These are phyloP conservation scores for Bacillus rossius DNA, from an alignment of 1,140 invertebrate genomes.

Conservation along the genomic window DNA sequence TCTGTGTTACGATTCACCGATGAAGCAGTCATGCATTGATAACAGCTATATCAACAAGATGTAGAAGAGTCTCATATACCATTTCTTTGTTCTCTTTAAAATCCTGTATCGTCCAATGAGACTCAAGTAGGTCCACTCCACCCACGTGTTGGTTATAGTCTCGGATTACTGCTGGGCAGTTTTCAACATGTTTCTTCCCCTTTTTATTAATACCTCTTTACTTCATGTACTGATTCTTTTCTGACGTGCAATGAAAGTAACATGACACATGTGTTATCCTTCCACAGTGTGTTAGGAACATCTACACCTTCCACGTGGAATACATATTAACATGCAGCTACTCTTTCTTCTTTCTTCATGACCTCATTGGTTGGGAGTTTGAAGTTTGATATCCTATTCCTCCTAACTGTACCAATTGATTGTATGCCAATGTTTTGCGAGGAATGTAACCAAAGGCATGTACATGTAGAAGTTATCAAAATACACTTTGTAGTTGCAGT, in stretches of 20 bases:
- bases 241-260: neutral
- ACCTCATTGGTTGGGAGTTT: conserved; percentile 6
- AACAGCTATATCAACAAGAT: conserved; percentile 25
- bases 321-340: neutral
- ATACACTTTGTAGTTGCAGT: conserved; percentile 13
- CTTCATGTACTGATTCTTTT: neutral
- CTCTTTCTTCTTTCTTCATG: conserved; percentile 7
- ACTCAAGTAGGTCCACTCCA: conserved; percentile 32
- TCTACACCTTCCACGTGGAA: neutral
- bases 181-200: neutral
- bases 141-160: conserved; percentile 24
- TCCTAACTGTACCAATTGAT: conserved; percentile 9
- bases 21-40: conserved; percentile 22
- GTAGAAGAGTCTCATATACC: conserved; percentile 29
- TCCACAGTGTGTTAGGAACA: neutral
- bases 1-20: neutral
- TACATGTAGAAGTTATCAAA: conserved; percentile 18
- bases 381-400: conserved; percentile 1
- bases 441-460: neutral
- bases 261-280: neutral
- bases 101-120: conserved; percentile 33
- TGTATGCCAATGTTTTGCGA: conserved; percentile 8
- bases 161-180: neutral
- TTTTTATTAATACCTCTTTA: neutral
- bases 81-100: conserved; percentile 15